Percentiles rank a stretch among this genome's conserved stretches.
Conservation (phyloP, 2,888 invertebrate genomes). For the Patella caerulea region DNA sequence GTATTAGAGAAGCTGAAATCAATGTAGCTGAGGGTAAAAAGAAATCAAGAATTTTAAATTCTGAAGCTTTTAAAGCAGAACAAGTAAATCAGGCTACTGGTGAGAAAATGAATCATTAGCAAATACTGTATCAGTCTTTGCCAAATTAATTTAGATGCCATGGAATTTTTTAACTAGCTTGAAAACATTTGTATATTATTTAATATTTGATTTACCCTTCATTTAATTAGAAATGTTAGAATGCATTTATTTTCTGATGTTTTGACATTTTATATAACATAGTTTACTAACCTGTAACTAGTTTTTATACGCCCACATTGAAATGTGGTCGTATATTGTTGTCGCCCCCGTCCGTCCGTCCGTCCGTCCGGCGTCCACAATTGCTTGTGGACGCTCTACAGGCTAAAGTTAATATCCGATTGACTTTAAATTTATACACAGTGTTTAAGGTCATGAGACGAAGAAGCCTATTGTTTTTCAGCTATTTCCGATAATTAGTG, state of each 20-base stretch:
- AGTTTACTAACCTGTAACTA: too few species aligned
- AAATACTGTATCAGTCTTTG: not conserved
- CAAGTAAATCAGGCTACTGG: conserved; percentile 94
- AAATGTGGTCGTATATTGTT: too few species aligned
- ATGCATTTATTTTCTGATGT: not conserved
- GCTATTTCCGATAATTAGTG: too few species aligned
- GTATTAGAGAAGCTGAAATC: conserved; percentile 80
- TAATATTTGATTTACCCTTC: not conserved
- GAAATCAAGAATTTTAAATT: conserved; percentile 89
- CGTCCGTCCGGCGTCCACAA: too few species aligned
- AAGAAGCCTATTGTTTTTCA: too few species aligned
- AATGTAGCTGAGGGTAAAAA: conserved; percentile 98
- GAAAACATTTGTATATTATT: not conserved
- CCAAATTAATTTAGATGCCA: too few species aligned
- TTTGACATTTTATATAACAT: not conserved
- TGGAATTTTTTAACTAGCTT: not conserved
- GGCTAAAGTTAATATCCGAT: too few species aligned
- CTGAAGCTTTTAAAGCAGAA: conserved; percentile 95
- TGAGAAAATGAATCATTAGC: conserved; percentile 31
- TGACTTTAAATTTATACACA: too few species aligned
- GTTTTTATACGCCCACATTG: too few species aligned
- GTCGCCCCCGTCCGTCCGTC: too few species aligned
- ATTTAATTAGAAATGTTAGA: conserved; percentile 5
- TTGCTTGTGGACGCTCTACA: too few species aligned
- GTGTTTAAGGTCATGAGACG: too few species aligned